phyloP scores from a whole-genome alignment of 2,888 invertebrate genomes.

The Uloborus plumipes region DNA sequence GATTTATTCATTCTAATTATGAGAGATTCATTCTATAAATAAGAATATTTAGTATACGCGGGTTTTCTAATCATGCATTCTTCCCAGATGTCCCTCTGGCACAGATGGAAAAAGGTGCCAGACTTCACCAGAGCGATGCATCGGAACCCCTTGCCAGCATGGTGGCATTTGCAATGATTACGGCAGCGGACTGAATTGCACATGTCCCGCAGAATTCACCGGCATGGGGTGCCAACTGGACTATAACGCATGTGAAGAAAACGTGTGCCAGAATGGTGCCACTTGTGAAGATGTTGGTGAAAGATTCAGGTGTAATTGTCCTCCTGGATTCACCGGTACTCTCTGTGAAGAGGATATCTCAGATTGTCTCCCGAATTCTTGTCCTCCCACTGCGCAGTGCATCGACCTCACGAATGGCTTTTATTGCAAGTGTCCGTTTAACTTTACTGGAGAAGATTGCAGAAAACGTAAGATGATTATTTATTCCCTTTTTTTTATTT shows the following conservation, averaged over 20 bases:
- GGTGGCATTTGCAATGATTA: constrained; percentile 95
- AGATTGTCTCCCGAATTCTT: constrained; percentile 93
- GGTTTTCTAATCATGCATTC: neutral
- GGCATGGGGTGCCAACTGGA: constrained; percentile 94
- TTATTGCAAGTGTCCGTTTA: constrained; percentile 97
- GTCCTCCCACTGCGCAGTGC: constrained; percentile 92
- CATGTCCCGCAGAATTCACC: constrained; percentile 87
- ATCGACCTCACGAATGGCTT: constrained; percentile 90
- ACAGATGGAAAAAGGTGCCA: constrained; percentile 98
- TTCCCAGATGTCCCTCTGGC: constrained; percentile 85
- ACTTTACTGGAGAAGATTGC: constrained; percentile 95
- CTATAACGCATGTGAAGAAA: constrained; percentile 76
- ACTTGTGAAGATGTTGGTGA: constrained; percentile 76
- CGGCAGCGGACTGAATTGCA: constrained; percentile 93
- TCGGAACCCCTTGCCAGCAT: constrained; percentile 95
- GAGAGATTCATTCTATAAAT: too few relatives aligned
- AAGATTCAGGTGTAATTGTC: constrained; percentile 88
- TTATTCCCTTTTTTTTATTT: too few relatives aligned
- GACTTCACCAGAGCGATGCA: constrained; percentile 94
- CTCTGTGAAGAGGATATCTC: constrained; percentile 92
- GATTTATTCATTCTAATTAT: too few relatives aligned
- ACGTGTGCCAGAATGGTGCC: constrained; percentile 91
- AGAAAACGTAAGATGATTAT: constrained; percentile 81
- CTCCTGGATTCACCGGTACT: constrained; percentile 80
- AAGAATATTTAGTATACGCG: too few relatives aligned